These are phyloP conservation scores for Shargacucullia verbasci DNA, from an alignment of 2,888 invertebrate genomes.

Conservation along the genomic window DNA sequence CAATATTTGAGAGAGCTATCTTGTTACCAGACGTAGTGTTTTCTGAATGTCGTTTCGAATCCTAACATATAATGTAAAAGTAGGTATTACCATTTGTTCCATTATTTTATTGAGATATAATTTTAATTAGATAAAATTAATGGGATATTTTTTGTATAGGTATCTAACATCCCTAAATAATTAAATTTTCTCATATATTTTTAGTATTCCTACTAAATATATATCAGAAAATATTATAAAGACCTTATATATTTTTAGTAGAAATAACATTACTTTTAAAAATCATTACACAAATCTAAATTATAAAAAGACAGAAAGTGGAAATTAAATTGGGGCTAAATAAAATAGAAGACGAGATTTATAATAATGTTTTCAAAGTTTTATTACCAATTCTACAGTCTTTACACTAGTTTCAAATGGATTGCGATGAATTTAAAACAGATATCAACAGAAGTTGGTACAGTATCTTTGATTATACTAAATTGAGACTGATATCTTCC, in stretches of 20 bases:
- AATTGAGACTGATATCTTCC: conserved; percentile 68
- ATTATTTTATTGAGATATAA: not conserved
- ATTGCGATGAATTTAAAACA: conserved; percentile 74
- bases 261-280: conserved; percentile 8
- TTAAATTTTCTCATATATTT: no score
- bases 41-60: conserved; percentile 20
- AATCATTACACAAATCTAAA: conserved; percentile 13
- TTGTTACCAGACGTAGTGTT: conserved; percentile 12
- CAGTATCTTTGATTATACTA: conserved; percentile 65
- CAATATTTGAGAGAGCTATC: conserved; percentile 34
- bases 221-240: no score
- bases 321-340: conserved; percentile 19
- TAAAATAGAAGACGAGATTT: conserved; percentile 46
- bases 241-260: conserved; percentile 2
- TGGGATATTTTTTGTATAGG: no score
- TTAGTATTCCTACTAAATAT: no score
- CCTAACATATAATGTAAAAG: conserved; percentile 3
- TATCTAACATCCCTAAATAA: no score
- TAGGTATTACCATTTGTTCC: no score
- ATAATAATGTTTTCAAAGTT: conserved; percentile 69
- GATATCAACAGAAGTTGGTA: conserved; percentile 71
- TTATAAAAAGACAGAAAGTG: conserved; percentile 10
- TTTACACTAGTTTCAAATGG: conserved; percentile 76
- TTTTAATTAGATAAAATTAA: no score
- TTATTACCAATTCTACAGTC: conserved; percentile 85